Percentiles rank a stretch among this genome's conserved stretches.
phyloP scores from a whole-genome alignment of 2,797 vertebrate genomes.

The Phalloptychus januarius region DNA sequence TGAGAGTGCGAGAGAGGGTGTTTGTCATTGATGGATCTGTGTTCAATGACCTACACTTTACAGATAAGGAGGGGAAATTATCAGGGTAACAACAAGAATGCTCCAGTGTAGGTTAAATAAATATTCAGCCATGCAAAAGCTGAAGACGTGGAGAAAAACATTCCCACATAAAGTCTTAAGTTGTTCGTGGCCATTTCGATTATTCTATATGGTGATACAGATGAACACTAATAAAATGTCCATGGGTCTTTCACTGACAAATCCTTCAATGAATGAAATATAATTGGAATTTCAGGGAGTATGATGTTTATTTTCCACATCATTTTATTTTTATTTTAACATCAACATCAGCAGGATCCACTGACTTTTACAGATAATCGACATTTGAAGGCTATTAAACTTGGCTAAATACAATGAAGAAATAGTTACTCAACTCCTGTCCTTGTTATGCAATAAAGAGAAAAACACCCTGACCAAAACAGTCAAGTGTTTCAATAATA shows the following conservation, averaged over 20 bases:
- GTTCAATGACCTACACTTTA: slow-evolving; percentile 75
- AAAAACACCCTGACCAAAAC: background rate
- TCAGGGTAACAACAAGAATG: slow-evolving; percentile 65
- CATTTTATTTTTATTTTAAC: no score
- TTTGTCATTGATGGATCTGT: slow-evolving; percentile 79
- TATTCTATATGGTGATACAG: background rate
- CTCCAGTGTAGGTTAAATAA: slow-evolving; percentile 36
- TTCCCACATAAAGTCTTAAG: background rate
- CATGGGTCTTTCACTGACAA: background rate
- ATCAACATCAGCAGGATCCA: background rate
- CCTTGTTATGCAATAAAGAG: background rate
- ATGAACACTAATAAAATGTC: background rate
- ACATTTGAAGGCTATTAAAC: background rate
- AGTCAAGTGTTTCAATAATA: no score
- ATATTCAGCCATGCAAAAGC: slow-evolving; percentile 1
- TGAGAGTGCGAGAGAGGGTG: background rate
- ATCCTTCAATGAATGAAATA: background rate
- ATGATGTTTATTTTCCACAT: background rate
- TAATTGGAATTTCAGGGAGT: background rate
- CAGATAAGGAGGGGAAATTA: slow-evolving; percentile 77
- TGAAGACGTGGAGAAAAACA: background rate
- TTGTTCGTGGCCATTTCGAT: background rate
- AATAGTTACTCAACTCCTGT: background rate
- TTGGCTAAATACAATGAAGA: background rate
- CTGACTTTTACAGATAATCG: background rate